Conservation (phyloP, 2,888 invertebrate genomes). For the Mayetiola destructor region DNA sequence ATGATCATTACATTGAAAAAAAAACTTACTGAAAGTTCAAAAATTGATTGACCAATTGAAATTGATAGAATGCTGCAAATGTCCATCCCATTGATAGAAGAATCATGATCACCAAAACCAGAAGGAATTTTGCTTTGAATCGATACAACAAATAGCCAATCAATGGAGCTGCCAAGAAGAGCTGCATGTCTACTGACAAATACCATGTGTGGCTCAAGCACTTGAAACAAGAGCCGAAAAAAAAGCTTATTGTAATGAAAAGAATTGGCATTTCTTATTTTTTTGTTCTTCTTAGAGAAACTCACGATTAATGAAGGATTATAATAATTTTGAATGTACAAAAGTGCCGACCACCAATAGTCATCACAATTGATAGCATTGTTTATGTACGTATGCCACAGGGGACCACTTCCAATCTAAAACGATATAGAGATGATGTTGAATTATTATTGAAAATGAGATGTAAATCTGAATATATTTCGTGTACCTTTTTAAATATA, state of each 20-base stretch:
- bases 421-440: neutral
- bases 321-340: constrained; percentile 15
- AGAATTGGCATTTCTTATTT: neutral
- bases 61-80: neutral
- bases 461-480: neutral
- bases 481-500: neutral
- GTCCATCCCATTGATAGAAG: neutral
- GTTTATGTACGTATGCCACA: neutral
- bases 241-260: neutral
- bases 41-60: neutral
- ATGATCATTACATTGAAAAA: neutral
- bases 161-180: constrained; percentile 19
- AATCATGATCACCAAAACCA: neutral
- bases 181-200: constrained; percentile 19
- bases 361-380: neutral
- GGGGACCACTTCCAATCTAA: neutral
- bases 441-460: neutral
- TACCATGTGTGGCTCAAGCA: constrained; percentile 22
- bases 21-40: neutral
- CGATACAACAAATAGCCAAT: constrained; percentile 19
- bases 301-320: constrained; percentile 4
- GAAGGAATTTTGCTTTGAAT: constrained; percentile 12
- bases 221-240: constrained; percentile 18
- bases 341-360: constrained; percentile 15
- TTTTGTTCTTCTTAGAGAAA: neutral